phyloP scores from a whole-genome alignment of 1,140 invertebrate species.

The Luehdorfia chinensis region DNA sequence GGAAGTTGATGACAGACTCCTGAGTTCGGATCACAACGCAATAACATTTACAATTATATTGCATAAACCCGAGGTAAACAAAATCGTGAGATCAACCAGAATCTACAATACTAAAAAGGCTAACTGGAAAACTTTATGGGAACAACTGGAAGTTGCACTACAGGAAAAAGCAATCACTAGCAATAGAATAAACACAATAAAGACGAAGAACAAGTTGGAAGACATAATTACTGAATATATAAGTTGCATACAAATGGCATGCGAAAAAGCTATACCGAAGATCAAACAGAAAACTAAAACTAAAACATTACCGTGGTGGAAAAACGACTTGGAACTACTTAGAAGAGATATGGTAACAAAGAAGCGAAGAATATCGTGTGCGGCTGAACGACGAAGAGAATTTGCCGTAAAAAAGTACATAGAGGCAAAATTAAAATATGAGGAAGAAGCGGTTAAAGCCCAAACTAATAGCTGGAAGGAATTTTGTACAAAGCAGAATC shows the following conservation, averaged over 20 bases:
- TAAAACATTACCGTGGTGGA: conserved; percentile 22
- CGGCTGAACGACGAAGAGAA: conserved; percentile 9
- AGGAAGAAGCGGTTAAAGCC: not conserved
- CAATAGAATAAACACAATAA: not conserved
- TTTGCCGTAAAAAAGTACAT: conserved; percentile 17
- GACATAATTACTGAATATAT: no score
- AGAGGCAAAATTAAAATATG: conserved; percentile 16
- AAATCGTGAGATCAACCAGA: conserved; percentile 17
- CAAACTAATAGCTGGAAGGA: conserved; percentile 20
- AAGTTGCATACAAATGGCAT: conserved; percentile 6
- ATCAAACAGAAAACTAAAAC: conserved; percentile 5
- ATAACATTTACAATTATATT: conserved; percentile 15
- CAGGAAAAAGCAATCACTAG: not conserved
- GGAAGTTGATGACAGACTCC: no score
- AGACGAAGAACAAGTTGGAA: conserved; percentile 2
- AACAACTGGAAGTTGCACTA: conserved; percentile 15
- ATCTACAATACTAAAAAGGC: conserved; percentile 23
- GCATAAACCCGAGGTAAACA: not conserved
- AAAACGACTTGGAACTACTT: conserved; percentile 11
- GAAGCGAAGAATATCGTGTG: conserved; percentile 18
- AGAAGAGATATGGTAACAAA: conserved; percentile 8
- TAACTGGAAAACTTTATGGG: conserved; percentile 20
- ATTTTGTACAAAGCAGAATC: conserved; percentile 13
- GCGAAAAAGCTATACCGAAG: conserved; percentile 5
- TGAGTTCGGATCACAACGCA: conserved; percentile 22